Conservation (phyloP, 2,888 invertebrate species). For the Ctenicera cuprea region DNA sequence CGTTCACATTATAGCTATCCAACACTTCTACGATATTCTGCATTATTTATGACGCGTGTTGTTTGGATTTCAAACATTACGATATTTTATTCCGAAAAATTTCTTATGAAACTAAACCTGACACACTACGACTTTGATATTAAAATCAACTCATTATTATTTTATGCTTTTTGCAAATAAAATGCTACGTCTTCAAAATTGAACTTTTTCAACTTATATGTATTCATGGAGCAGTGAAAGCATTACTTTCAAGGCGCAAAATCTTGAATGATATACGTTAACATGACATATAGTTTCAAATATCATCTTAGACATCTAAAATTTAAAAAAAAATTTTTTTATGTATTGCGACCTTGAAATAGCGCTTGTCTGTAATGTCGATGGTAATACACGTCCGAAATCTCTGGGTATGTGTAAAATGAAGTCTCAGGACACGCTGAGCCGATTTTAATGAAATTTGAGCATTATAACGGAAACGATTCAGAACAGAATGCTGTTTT, state of each 20-base stretch:
- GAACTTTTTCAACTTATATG: background rate
- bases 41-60: constrained; percentile 56
- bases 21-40: constrained; percentile 55
- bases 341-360: no score
- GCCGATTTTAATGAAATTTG: no score
- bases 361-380: no score
- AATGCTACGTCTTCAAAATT: background rate
- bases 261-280: constrained; percentile 7
- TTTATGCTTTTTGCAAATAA: background rate
- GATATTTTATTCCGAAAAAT: constrained; percentile 24
- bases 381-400: no score
- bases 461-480: no score
- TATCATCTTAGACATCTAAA: no score
- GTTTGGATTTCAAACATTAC: constrained; percentile 42
- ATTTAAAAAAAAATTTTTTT: no score
- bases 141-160: constrained; percentile 21
- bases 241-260: constrained; percentile 6
- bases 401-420: no score
- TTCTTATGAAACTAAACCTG: constrained; percentile 18
- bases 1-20: constrained; percentile 57
- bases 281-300: no score
- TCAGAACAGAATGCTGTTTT: no score
- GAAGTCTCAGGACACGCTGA: no score
- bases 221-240: constrained; percentile 2
- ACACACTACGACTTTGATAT: constrained; percentile 20